Evolutionary conservation across 2,888 invertebrate species (phyloP).

Genomic region (Prosapia bicincta): DNA sequence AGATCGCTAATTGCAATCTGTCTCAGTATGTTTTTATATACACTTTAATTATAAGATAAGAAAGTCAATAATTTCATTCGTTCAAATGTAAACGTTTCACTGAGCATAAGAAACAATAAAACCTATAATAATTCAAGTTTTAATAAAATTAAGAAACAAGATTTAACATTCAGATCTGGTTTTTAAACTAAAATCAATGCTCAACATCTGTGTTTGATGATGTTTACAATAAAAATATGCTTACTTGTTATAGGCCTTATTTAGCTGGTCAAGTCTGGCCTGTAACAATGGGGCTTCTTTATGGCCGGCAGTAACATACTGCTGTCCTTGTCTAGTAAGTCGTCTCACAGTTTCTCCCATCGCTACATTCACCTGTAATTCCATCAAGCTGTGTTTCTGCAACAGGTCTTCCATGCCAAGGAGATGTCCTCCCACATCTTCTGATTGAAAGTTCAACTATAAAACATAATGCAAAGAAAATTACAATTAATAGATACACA

Average conservation of each 20-base stretch:
- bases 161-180: too few relatives aligned
- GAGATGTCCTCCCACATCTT: conserved; percentile 88
- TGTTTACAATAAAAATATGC: too few relatives aligned
- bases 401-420: conserved; percentile 92
- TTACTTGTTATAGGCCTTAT: conserved; percentile 71
- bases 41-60: too few relatives aligned
- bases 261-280: conserved; percentile 70
- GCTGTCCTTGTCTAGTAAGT: conserved; percentile 64
- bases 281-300: conserved; percentile 61
- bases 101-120: too few relatives aligned
- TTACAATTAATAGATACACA: too few relatives aligned
- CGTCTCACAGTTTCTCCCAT: conserved; percentile 81
- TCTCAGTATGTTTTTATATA: too few relatives aligned
- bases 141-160: too few relatives aligned
- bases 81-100: background rate
- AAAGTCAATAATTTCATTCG: too few relatives aligned
- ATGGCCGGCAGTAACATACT: conserved; percentile 55
- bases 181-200: too few relatives aligned
- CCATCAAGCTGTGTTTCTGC: conserved; percentile 90
- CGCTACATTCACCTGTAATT: conserved; percentile 79
- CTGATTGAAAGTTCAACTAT: conserved; percentile 68
- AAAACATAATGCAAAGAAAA: conserved; percentile 20
- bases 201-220: conserved; percentile 11
- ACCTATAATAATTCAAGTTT: too few relatives aligned
- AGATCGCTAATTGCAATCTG: too few relatives aligned